These are phyloP conservation scores for Mythimna albipuncta DNA, from an alignment of 2,888 invertebrate genomes.

Conservation along the genomic window DNA sequence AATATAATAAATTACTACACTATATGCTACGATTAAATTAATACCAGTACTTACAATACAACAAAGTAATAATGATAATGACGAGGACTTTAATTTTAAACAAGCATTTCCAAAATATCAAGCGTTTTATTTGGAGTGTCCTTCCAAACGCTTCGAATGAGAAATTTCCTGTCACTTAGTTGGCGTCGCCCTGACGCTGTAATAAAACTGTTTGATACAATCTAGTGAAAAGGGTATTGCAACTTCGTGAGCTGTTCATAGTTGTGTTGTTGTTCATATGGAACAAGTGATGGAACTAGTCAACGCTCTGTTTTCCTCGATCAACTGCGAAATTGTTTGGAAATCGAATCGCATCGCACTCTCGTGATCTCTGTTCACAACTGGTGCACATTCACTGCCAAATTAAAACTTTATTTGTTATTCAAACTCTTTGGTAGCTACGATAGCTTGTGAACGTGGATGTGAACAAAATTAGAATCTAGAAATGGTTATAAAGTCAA, in stretches of 20 bases:
- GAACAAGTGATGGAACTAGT: not conserved
- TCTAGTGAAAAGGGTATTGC: not conserved
- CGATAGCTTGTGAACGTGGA: constrained; percentile 18
- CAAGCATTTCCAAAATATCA: not conserved
- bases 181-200: not conserved
- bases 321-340: constrained; percentile 9
- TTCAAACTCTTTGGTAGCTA: constrained; percentile 7
- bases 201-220: not conserved
- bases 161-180: not conserved
- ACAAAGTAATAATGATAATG: too few species aligned
- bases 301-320: not conserved
- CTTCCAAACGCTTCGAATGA: not conserved
- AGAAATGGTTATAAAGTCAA: too few species aligned
- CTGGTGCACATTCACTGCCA: not conserved
- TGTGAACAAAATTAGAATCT: not conserved
- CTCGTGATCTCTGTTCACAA: constrained; percentile 3
- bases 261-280: constrained; percentile 4
- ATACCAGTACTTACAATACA: too few species aligned
- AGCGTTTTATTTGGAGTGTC: not conserved
- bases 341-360: constrained; percentile 16
- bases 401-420: not conserved
- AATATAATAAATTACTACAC: too few species aligned
- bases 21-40: too few species aligned
- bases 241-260: not conserved
- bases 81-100: not conserved